A percentile compares a stretch with the other conserved stretches of the same genome.
These are phyloP conservation scores for Genyomyrus donnyi DNA, from an alignment of 2,113 vertebrate genomes.

Conservation along the genomic window DNA sequence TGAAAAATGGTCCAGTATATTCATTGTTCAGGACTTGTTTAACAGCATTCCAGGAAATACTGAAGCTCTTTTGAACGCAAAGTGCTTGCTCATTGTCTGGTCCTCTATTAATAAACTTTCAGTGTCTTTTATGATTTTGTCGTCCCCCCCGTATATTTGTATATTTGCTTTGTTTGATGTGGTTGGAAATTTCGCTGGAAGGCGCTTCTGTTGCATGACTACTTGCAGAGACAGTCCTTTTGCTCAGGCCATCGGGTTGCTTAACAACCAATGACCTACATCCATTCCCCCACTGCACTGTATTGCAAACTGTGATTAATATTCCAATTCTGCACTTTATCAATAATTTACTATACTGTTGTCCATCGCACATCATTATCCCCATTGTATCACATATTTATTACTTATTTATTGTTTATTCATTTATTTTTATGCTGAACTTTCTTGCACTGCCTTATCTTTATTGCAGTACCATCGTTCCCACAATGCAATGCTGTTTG, in stretches of 20 bases:
- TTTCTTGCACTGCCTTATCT: background rate
- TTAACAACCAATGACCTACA: too few relatives aligned
- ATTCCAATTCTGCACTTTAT: background rate
- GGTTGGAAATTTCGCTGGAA: background rate
- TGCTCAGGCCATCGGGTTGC: background rate
- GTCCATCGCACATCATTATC: background rate
- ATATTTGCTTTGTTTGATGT: background rate
- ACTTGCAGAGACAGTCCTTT: background rate
- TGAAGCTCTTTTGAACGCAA: background rate
- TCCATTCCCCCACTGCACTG: background rate
- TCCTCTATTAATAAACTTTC: background rate
- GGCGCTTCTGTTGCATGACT: background rate
- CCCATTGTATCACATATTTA: background rate
- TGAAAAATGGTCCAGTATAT: background rate
- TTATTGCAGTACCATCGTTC: background rate
- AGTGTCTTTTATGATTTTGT: background rate
- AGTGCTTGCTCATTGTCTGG: background rate
- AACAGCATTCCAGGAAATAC: background rate
- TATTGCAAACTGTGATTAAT: background rate
- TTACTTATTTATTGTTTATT: background rate
- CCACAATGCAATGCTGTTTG: background rate
- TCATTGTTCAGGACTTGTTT: background rate
- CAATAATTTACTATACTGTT: background rate
- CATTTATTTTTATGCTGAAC: background rate
- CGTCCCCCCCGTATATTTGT: background rate